phyloP scores from a whole-genome alignment of 2,113 vertebrate species.

The Corydoras sp. region DNA sequence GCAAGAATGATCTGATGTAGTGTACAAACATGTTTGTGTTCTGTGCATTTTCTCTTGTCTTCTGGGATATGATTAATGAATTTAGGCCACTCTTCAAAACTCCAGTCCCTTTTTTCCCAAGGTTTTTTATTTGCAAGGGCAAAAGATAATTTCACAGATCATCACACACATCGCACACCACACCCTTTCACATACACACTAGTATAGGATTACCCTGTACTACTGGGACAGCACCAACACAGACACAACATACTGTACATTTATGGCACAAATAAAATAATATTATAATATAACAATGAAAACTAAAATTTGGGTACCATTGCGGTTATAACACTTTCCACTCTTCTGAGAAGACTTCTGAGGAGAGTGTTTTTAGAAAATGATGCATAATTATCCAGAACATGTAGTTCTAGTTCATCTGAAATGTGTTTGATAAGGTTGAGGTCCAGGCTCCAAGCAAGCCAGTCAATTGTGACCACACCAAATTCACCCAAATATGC shows the following conservation, averaged over 20 bases:
- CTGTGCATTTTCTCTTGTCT: constrained; percentile 27
- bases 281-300: neutral
- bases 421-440: too few species aligned
- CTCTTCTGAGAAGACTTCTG: too few species aligned
- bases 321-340: too few species aligned
- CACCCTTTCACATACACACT: constrained; percentile 2
- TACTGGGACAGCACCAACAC: constrained; percentile 26
- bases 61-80: constrained; percentile 37
- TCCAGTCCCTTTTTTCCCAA: constrained; percentile 38
- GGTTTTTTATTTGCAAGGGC: constrained; percentile 39
- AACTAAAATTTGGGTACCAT: neutral
- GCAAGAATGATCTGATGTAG: neutral
- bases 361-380: too few species aligned
- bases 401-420: too few species aligned
- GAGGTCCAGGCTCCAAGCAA: too few species aligned
- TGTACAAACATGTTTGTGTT: constrained; percentile 13
- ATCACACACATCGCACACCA: constrained; percentile 39
- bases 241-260: neutral
- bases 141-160: constrained; percentile 54
- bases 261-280: neutral
- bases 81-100: constrained; percentile 40
- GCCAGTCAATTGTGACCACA: too few species aligned
- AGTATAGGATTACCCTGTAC: neutral
- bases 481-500: too few species aligned
- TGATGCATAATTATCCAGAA: too few species aligned